Evolutionary conservation across 2,888 invertebrate species (phyloP).

Genomic region (Silvanus unidentatus): DNA sequence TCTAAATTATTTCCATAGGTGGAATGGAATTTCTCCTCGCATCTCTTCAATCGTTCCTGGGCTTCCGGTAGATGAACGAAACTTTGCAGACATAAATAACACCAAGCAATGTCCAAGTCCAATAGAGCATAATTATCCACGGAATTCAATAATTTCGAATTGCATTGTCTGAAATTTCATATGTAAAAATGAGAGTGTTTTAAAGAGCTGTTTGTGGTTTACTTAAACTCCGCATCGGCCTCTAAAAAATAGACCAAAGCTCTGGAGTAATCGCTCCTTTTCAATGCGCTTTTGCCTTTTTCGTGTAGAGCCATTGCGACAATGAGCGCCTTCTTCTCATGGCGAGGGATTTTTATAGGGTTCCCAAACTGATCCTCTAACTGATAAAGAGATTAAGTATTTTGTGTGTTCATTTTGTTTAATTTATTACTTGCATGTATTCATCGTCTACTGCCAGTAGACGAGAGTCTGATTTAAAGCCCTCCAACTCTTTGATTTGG

Average conservation of each 20-base stretch:
- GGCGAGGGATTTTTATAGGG: conserved; percentile 61
- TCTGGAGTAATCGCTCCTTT: conserved; percentile 58
- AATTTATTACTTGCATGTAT: conserved; percentile 51
- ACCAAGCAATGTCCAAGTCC: conserved; percentile 85
- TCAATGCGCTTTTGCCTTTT: conserved; percentile 65
- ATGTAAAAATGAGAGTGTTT: conserved; percentile 6
- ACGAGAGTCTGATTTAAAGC: conserved; percentile 42
- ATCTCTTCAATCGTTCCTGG: conserved; percentile 57
- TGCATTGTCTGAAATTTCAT: conserved; percentile 53
- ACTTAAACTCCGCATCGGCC: conserved; percentile 68
- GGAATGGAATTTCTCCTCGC: conserved; percentile 60
- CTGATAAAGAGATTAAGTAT: conserved; percentile 41
- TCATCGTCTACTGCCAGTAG: conserved; percentile 50
- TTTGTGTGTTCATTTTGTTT: not conserved
- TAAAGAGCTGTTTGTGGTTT: conserved; percentile 10
- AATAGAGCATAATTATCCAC: conserved; percentile 81
- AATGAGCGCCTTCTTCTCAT: conserved; percentile 63
- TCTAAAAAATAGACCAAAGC: conserved; percentile 71
- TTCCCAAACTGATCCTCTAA: conserved; percentile 76
- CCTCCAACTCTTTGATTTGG: conserved; percentile 38
- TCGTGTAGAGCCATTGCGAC: conserved; percentile 76
- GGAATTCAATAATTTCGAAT: conserved; percentile 57
- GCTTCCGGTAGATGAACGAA: conserved; percentile 70
- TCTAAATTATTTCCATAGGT: conserved; percentile 64
- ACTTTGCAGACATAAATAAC: conserved; percentile 71